A percentile compares a stretch with the other conserved stretches of the same genome.
phyloP scores from a whole-genome alignment of 2,797 vertebrate genomes.

The Lagorchestes hirsutus region DNA sequence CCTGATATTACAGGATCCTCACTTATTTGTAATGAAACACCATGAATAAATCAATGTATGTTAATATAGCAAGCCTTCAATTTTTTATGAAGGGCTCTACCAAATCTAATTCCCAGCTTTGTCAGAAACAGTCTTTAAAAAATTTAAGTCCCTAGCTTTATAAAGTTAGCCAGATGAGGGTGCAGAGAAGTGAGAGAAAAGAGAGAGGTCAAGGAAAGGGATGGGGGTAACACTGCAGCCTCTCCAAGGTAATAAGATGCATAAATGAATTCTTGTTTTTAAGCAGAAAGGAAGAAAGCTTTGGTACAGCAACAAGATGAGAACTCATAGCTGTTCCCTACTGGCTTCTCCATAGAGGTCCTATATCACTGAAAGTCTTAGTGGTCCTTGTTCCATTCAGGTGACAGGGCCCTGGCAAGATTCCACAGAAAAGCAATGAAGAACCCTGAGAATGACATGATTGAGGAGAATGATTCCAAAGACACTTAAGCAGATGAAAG shows the following conservation, averaged over 20 bases:
- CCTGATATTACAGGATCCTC: conserved; percentile 84
- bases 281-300: not conserved
- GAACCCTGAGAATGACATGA: not conserved
- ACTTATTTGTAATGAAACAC: conserved; percentile 90
- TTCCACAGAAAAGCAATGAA: not conserved
- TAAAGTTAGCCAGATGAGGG: conserved; percentile 58
- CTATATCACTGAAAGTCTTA: not conserved
- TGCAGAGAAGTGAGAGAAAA: conserved; percentile 62
- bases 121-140: conserved; percentile 83
- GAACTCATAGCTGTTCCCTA: conserved; percentile 12
- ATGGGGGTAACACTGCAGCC: conserved; percentile 11
- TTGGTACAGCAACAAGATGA: conserved; percentile 42
- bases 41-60: conserved; percentile 91
- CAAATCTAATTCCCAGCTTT: conserved; percentile 85
- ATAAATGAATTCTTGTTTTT: not conserved
- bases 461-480: not conserved
- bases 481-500: not conserved
- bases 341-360: not conserved
- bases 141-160: conserved; percentile 77
- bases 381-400: not conserved
- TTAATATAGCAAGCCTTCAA: conserved; percentile 87
- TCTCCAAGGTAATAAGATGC: not conserved
- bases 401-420: not conserved
- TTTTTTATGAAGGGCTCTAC: conserved; percentile 85
- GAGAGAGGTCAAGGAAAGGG: conserved; percentile 49